Conservation (phyloP, 2,797 vertebrate species). For the Lutjanus campechanus region DNA sequence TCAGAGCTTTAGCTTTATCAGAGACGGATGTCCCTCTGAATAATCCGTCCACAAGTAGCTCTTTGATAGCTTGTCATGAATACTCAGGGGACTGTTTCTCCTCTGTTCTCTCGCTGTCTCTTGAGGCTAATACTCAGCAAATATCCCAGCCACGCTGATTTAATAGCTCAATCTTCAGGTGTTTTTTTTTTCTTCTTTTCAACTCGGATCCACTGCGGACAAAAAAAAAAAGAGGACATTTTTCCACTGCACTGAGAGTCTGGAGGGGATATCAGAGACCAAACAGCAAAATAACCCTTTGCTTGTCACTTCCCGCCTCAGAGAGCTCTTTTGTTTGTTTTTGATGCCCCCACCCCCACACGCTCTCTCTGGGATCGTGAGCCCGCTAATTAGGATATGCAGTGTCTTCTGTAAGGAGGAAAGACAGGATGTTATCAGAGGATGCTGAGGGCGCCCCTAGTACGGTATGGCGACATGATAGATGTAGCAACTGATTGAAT, state of each 20-base stretch:
- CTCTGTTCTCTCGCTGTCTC: conserved; percentile 23
- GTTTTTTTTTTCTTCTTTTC: conserved; percentile 9
- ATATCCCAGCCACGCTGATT: not conserved
- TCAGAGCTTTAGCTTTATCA: conserved; percentile 59
- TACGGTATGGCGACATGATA: conserved; percentile 9
- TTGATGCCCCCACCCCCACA: conserved; percentile 36
- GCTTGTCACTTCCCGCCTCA: conserved; percentile 56
- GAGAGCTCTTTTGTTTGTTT: conserved; percentile 63
- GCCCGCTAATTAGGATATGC: conserved; percentile 59
- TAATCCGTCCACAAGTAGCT: conserved; percentile 45
- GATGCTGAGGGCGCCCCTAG: conserved; percentile 7
- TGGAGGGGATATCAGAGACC: conserved; percentile 26
- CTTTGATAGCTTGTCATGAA: conserved; percentile 50
- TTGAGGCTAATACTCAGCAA: conserved; percentile 17
- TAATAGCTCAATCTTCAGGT: conserved; percentile 26
- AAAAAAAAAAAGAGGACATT: conserved; percentile 5
- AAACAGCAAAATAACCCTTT: conserved; percentile 51
- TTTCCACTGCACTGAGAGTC: conserved; percentile 8
- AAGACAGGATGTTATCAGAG: conserved; percentile 62
- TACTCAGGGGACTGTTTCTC: conserved; percentile 16
- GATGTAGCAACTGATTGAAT: conserved; percentile 18
- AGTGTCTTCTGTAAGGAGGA: conserved; percentile 32
- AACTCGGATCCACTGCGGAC: not conserved
- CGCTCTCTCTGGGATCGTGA: conserved; percentile 35
- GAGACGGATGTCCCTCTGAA: conserved; percentile 48